Percentiles rank a stretch among this genome's conserved stretches.
Conservation (phyloP, 2,797 vertebrate genomes). For the Distichodus sexfasciatus region DNA sequence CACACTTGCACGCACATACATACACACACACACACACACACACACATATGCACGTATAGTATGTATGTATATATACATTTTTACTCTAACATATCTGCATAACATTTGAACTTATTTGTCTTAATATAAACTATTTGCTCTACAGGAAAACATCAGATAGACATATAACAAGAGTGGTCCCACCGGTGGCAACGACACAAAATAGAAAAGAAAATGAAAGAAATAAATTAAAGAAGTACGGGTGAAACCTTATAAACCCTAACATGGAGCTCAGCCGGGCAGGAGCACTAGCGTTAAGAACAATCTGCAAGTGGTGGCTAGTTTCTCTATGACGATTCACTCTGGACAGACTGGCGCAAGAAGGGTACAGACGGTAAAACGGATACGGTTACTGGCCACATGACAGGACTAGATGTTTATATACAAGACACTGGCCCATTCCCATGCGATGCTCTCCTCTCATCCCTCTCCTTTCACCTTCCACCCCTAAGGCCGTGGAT, state of each 20-base stretch:
- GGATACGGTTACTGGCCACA: constrained; percentile 61
- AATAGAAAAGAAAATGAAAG: constrained; percentile 45
- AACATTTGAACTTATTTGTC: constrained; percentile 44
- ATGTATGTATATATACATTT: constrained; percentile 31
- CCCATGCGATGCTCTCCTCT: constrained; percentile 24
- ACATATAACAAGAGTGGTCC: constrained; percentile 31
- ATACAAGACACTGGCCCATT: constrained; percentile 57
- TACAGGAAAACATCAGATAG: constrained; percentile 48
- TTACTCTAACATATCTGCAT: constrained; percentile 31
- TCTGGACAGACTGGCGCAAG: constrained; percentile 49
- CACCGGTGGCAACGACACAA: constrained; percentile 21
- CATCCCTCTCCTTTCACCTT: constrained; percentile 25
- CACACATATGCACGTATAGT: constrained; percentile 28
- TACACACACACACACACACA: constrained; percentile 36
- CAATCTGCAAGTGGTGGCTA: constrained; percentile 51
- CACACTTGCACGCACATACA: constrained; percentile 30
- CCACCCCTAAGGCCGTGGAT: constrained; percentile 40
- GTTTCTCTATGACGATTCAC: constrained; percentile 56
- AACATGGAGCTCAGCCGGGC: neutral
- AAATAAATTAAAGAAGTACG: constrained; percentile 50
- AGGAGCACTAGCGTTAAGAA: constrained; percentile 39
- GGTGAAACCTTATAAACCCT: constrained; percentile 16
- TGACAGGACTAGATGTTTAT: constrained; percentile 57
- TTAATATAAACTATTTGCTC: constrained; percentile 42
- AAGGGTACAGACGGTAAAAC: constrained; percentile 57